phyloP scores from a whole-genome alignment of 2,797 vertebrate genomes.

The Gouania willdenowi region DNA sequence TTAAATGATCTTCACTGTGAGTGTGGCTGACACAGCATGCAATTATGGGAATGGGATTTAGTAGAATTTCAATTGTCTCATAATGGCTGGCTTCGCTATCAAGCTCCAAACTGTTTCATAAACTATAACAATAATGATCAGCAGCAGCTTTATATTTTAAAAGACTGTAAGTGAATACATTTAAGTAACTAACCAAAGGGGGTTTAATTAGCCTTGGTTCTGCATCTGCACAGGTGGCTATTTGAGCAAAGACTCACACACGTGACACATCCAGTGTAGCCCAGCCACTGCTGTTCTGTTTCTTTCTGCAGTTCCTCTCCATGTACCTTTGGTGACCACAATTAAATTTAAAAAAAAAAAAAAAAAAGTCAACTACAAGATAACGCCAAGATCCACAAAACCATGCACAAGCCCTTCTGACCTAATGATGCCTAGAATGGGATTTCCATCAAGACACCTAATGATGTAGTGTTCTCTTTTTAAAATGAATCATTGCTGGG shows the following conservation, averaged over 20 bases:
- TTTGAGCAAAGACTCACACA: neutral
- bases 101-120: no score
- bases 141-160: no score
- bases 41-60: no score
- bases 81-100: no score
- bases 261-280: neutral
- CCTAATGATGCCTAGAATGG: neutral
- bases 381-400: neutral
- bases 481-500: constrained; percentile 3
- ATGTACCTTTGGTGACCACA: neutral
- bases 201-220: neutral
- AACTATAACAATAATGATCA: no score
- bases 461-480: neutral
- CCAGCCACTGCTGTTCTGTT: neutral
- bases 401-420: neutral
- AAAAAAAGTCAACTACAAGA: neutral
- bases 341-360: neutral
- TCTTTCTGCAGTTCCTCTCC: neutral
- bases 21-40: no score
- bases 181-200: neutral
- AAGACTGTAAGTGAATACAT: neutral
- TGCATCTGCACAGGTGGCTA: constrained; percentile 1
- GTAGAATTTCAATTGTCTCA: no score
- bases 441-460: neutral
- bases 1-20: no score